These are phyloP conservation scores for Tipula helvola DNA, from an alignment of 2,888 invertebrate genomes.

Conservation along the genomic window DNA sequence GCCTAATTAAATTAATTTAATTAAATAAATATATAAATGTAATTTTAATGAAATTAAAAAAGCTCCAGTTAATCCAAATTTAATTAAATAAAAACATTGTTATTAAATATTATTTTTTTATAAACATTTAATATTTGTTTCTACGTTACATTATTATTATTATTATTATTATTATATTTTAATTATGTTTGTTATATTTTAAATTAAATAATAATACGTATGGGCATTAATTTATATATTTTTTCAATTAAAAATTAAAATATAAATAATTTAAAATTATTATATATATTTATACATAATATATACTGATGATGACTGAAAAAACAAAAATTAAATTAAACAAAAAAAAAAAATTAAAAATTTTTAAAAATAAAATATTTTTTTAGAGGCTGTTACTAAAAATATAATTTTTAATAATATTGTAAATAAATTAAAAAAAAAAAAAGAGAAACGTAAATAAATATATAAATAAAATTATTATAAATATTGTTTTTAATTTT, in stretches of 20 bases:
- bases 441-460: not conserved
- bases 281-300: not conserved
- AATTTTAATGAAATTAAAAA: not conserved
- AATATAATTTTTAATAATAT: not conserved
- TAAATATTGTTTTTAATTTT: not conserved
- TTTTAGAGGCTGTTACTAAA: constrained; percentile 4
- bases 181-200: not conserved
- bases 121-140: not conserved
- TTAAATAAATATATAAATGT: not conserved
- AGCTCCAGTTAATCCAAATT: not conserved
- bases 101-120: not conserved
- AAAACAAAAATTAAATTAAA: not conserved
- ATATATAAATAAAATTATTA: not conserved
- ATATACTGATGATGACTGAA: not conserved
- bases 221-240: not conserved
- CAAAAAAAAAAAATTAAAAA: not conserved
- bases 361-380: not conserved
- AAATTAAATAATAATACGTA: not conserved
- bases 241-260: not conserved
- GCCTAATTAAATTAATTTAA: not conserved
- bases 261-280: not conserved
- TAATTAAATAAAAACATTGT: not conserved
- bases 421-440: not conserved
- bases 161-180: not conserved
- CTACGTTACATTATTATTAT: not conserved